Percentiles rank a stretch among this genome's conserved stretches.
Evolutionary conservation across 2,797 vertebrate genomes (phyloP).

Genomic region (Phrynocephalus forsythii): DNA sequence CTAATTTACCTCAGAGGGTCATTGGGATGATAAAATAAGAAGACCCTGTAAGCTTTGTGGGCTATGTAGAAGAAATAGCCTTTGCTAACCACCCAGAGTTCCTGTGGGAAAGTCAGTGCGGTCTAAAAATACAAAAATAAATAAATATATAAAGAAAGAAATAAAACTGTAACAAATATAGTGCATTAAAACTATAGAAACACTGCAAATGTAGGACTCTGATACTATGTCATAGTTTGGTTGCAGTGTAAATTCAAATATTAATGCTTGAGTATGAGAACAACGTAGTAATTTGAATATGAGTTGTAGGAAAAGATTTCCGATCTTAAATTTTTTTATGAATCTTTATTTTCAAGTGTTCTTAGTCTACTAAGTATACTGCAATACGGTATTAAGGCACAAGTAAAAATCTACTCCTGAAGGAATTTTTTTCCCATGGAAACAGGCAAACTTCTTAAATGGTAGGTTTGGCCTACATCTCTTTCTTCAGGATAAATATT

Average conservation of each 20-base stretch:
- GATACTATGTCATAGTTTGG: not conserved
- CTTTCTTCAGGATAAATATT: not conserved
- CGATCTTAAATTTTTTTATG: not conserved
- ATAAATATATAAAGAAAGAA: too few species aligned
- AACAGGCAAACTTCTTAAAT: not conserved
- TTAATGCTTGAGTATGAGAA: not conserved
- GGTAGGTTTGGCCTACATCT: not conserved
- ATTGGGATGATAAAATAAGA: too few species aligned
- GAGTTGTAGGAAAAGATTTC: not conserved
- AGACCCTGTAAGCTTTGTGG: too few species aligned
- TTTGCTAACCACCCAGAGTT: too few species aligned
- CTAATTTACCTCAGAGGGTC: too few species aligned
- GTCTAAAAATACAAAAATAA: too few species aligned
- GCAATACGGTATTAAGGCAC: not conserved
- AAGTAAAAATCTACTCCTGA: not conserved
- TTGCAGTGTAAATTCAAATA: not conserved
- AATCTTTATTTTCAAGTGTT: not conserved
- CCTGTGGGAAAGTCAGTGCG: too few species aligned
- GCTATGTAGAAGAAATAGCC: too few species aligned
- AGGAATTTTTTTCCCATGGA: not conserved
- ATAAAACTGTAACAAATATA: not conserved
- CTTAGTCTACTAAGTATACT: not conserved
- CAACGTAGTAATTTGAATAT: not conserved
- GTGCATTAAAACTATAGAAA: not conserved
- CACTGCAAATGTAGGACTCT: too few species aligned